phyloP scores from a whole-genome alignment of 2,888 invertebrate genomes.

The Adelphocoris suturalis region DNA sequence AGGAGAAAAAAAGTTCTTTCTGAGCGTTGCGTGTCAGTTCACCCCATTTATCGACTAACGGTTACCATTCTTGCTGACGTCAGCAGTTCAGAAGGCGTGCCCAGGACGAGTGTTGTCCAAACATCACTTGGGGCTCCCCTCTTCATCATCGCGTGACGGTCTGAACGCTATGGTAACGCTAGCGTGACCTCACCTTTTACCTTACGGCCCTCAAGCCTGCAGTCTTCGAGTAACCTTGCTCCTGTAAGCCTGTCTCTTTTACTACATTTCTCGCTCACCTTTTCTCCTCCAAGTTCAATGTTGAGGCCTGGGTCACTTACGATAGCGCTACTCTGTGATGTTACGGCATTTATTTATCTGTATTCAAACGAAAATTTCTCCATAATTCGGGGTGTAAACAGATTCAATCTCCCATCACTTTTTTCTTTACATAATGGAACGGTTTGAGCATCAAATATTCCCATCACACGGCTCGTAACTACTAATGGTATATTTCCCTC shows the following conservation, averaged over 20 bases:
- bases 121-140: neutral
- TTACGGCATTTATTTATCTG: no score
- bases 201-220: constrained; percentile 8
- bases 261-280: neutral
- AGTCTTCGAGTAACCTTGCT: constrained; percentile 55
- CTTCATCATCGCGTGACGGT: constrained; percentile 33
- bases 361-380: no score
- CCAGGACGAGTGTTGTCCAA: neutral
- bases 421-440: no score
- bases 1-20: neutral
- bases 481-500: no score
- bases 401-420: no score
- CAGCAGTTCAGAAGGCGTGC: constrained; percentile 40
- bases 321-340: no score
- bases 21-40: neutral
- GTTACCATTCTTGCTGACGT: constrained; percentile 12
- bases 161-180: constrained; percentile 43
- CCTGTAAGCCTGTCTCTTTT: neutral
- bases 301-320: neutral
- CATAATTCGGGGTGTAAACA: no score
- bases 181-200: constrained; percentile 7
- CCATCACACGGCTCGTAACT: no score
- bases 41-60: neutral
- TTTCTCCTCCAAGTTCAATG: neutral
- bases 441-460: no score